Conservation (phyloP, 1,140 invertebrate genomes). For the Magallana angulata region DNA sequence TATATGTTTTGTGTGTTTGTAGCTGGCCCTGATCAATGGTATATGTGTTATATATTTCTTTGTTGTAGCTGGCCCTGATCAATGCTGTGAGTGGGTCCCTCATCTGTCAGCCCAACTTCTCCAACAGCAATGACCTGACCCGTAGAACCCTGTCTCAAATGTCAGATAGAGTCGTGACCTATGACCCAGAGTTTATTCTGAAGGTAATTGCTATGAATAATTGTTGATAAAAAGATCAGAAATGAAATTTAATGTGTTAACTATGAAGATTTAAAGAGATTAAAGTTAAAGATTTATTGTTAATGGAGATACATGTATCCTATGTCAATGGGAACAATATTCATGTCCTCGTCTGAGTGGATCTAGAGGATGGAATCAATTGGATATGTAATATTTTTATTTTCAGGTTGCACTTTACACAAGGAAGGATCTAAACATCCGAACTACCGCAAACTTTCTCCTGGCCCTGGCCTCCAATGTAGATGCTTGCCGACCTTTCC, state of each 20-base stretch:
- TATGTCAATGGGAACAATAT: too few relatives aligned
- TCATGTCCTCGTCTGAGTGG: too few relatives aligned
- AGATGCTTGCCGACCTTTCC: constrained; percentile 73
- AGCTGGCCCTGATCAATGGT: too few relatives aligned
- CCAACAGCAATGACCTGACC: constrained; percentile 67
- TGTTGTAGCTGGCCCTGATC: constrained; percentile 70
- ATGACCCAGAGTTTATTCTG: constrained; percentile 80
- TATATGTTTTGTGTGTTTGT: neutral
- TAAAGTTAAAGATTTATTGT: too few relatives aligned
- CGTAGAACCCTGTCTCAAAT: constrained; percentile 67
- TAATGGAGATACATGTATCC: too few relatives aligned
- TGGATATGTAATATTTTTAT: constrained; percentile 7
- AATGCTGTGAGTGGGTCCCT: constrained; percentile 78
- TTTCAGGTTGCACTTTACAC: constrained; percentile 79
- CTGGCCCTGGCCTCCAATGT: constrained; percentile 77
- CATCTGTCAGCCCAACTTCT: constrained; percentile 77
- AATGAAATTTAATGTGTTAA: too few relatives aligned
- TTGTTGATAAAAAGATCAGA: too few relatives aligned
- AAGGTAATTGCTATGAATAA: constrained; percentile 73
- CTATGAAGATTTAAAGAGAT: too few relatives aligned
- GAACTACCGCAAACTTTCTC: constrained; percentile 81
- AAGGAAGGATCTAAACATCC: constrained; percentile 79
- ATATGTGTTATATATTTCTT: neutral
- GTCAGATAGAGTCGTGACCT: constrained; percentile 69
- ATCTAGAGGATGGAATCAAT: too few relatives aligned